Percentiles rank a stretch among this genome's conserved stretches.
Conservation (phyloP, 2,797 vertebrate genomes). For the Loris lydekkerianus region DNA sequence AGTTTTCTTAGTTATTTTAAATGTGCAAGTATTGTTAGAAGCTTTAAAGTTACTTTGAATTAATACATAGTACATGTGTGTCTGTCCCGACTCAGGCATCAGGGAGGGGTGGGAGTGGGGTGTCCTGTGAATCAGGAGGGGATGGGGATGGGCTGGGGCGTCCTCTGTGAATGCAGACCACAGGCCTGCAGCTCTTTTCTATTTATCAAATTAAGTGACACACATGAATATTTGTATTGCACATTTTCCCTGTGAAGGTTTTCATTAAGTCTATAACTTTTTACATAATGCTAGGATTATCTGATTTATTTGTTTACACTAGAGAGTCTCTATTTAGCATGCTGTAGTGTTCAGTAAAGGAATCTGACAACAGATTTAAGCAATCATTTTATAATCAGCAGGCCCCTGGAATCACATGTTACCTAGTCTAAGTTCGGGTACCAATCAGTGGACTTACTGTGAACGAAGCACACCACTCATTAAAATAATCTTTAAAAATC, state of each 20-base stretch:
- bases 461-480: slow-evolving; percentile 67
- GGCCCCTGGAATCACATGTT: slow-evolving; percentile 76
- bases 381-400: slow-evolving; percentile 89
- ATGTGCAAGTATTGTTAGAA: not conserved
- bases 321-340: slow-evolving; percentile 85
- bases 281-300: slow-evolving; percentile 87
- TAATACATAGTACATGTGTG: not conserved
- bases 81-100: not conserved
- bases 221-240: slow-evolving; percentile 57
- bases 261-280: slow-evolving; percentile 82
- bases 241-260: slow-evolving; percentile 73
- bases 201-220: slow-evolving; percentile 62
- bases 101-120: not conserved
- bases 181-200: not conserved
- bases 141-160: rapidly evolving
- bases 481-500: slow-evolving; percentile 76
- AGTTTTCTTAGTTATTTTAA: slow-evolving; percentile 20
- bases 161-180: not conserved
- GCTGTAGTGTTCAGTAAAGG: slow-evolving; percentile 85
- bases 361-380: slow-evolving; percentile 87
- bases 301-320: slow-evolving; percentile 86
- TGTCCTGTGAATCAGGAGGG: not conserved
- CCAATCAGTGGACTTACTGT: slow-evolving; percentile 79
- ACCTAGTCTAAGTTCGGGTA: slow-evolving; percentile 80
- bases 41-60: not conserved